Conservation (phyloP, 2,888 invertebrate genomes). For the Arctia plantaginis region DNA sequence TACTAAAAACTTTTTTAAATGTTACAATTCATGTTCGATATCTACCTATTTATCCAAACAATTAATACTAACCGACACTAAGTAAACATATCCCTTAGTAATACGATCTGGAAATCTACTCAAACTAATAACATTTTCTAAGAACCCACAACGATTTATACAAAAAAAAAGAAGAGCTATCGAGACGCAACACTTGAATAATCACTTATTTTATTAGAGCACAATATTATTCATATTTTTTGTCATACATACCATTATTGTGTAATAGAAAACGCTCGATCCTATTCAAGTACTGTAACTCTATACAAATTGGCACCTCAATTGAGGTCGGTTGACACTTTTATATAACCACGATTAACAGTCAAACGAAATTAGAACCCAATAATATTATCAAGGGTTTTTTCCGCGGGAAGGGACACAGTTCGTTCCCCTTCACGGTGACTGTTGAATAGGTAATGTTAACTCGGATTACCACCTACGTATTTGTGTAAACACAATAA, state of each 20-base stretch:
- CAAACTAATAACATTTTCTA: constrained; percentile 52
- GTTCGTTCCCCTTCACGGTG: constrained; percentile 63
- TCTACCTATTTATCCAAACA: neutral
- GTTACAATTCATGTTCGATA: neutral
- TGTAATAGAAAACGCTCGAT: constrained; percentile 71
- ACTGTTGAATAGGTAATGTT: constrained; percentile 67
- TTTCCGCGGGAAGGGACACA: constrained; percentile 63
- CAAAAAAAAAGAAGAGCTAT: constrained; percentile 42
- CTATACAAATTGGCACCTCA: constrained; percentile 83
- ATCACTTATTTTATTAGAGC: constrained; percentile 70
- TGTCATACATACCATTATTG: constrained; percentile 63
- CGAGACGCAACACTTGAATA: constrained; percentile 69
- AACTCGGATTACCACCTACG: constrained; percentile 84
- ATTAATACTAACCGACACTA: neutral
- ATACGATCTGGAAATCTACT: constrained; percentile 43
- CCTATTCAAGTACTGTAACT: constrained; percentile 72
- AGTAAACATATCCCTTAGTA: constrained; percentile 20
- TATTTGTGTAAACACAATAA: constrained; percentile 86
- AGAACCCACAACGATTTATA: constrained; percentile 30
- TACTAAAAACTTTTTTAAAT: neutral
- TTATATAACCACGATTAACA: constrained; percentile 84
- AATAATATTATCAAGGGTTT: constrained; percentile 82
- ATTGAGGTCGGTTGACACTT: constrained; percentile 81
- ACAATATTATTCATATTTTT: constrained; percentile 64
- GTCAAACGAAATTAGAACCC: constrained; percentile 86